These are phyloP conservation scores for Channa maculata DNA, from an alignment of 2,113 vertebrate species.

Conservation along the genomic window DNA sequence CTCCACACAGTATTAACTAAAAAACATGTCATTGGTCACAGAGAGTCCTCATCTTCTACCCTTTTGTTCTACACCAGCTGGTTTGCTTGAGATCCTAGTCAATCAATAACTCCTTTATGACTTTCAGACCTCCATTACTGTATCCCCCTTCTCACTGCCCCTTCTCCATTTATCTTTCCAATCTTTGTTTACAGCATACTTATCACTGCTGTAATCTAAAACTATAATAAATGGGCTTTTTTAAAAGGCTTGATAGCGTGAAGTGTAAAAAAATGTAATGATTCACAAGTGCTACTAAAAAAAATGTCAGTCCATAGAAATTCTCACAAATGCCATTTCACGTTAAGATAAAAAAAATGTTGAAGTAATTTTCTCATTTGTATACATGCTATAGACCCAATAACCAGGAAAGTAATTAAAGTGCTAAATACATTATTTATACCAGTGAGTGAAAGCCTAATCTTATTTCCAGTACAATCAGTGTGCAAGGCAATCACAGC, in stretches of 20 bases:
- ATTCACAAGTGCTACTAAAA: not conserved
- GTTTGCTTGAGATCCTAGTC: no score
- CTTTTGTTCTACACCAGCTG: no score
- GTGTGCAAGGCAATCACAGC: not conserved
- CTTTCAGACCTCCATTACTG: not conserved
- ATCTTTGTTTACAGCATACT: slow-evolving; percentile 15
- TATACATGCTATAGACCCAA: slow-evolving; percentile 13
- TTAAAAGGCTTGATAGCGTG: slow-evolving; percentile 6
- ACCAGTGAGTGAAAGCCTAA: not conserved
- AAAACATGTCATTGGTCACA: no score
- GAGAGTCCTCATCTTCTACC: no score
- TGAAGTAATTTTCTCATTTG: slow-evolving; percentile 15
- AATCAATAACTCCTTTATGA: not conserved
- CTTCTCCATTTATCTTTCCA: not conserved
- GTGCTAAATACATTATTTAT: slow-evolving; percentile 25
- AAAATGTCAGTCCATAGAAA: slow-evolving; percentile 2
- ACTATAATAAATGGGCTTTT: slow-evolving; percentile 3
- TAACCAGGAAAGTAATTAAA: slow-evolving; percentile 35
- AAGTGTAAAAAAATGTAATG: slow-evolving; percentile 32
- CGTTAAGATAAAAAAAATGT: slow-evolving; percentile 14
- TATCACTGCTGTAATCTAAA: slow-evolving; percentile 8
- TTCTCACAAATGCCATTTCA: slow-evolving; percentile 4
- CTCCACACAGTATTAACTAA: no score
- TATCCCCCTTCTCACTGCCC: no score
- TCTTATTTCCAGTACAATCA: not conserved